Base-by-base conservation (phyloP, 2,113 vertebrate species). In the Aptenodytes patagonicus region DNA sequence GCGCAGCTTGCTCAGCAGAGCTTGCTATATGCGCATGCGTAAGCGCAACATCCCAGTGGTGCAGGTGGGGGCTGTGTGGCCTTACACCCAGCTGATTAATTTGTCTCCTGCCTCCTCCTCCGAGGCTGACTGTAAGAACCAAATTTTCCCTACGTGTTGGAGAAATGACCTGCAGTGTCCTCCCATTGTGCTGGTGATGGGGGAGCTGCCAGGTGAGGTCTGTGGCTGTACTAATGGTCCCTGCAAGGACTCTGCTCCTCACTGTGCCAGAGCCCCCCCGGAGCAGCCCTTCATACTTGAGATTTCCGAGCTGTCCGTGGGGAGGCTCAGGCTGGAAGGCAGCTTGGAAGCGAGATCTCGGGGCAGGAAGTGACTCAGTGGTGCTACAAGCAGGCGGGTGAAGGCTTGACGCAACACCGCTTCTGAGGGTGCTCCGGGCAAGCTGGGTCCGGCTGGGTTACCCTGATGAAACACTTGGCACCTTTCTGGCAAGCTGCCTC, bases 311-410 rank as follows among this genome's bases (percentile, higher is more conserved):
- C 17, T 40, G n/a, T 62, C 25, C 1, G 1, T 3, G 49, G 51
- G 38, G 51, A 38, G 70, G 68, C 44, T 62, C 3, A 4, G 15
- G 26, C 77, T 87, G 58, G 66, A 11, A 72, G 40, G 80, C 68
- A 60, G 49, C 80, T 80, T 1, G 2, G 68, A 68, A 69, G 69
- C 0, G 1, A 84, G 70, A 42, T 78, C 57, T 12, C 11, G 28
- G 51, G 61, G 87, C 93, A 89, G 95, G 93, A 90, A 32, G 64
- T 90, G 97, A 94, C 90, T 96, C 93, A 70, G 36, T 17, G 75
- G 66, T 25, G 58, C 90, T 72, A 1, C 0, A 17, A 76, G 69
- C 69, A 17, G 81, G 44, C 3, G 3, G 40, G 68, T 10, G 51
- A 92, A 51, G 64, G 55, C 62, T 44, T 78, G 76, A n/a, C 55